phyloP scores from a whole-genome alignment of 2,888 invertebrate genomes.

The Lycocerus yunnanus region DNA sequence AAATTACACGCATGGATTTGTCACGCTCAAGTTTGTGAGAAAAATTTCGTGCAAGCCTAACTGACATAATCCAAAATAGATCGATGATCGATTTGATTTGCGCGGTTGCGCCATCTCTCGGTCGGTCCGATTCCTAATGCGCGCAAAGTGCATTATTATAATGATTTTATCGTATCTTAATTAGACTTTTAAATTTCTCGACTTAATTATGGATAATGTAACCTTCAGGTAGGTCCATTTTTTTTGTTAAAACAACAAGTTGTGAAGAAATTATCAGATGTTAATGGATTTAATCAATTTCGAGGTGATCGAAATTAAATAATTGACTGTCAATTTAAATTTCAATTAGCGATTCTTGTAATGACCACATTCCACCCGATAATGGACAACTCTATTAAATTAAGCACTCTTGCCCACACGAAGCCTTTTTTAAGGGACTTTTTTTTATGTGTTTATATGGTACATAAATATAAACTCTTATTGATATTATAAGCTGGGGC shows the following conservation, averaged over 20 bases:
- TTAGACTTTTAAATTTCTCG: not conserved
- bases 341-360: constrained; percentile 23
- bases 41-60: not conserved
- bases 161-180: not conserved
- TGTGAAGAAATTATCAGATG: constrained; percentile 11
- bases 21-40: not conserved
- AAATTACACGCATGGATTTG: constrained; percentile 11
- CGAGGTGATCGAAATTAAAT: constrained; percentile 10
- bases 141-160: not conserved
- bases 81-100: too few species aligned
- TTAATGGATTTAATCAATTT: constrained; percentile 13
- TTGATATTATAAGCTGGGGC: not conserved
- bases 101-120: not conserved
- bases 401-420: not conserved
- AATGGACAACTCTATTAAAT: constrained; percentile 18
- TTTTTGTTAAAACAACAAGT: not conserved
- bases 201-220: not conserved
- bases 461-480: not conserved
- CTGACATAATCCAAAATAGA: too few species aligned
- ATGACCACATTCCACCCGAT: constrained; percentile 12
- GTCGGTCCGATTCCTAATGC: not conserved
- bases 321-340: constrained; percentile 18
- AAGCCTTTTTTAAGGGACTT: not conserved
- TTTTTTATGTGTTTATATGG: not conserved
- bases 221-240: not conserved